A percentile compares a stretch with the other conserved stretches of the same genome.
These are phyloP conservation scores for Chroicocephalus ridibundus DNA, from an alignment of 2,113 vertebrate genomes.

Conservation along the genomic window DNA sequence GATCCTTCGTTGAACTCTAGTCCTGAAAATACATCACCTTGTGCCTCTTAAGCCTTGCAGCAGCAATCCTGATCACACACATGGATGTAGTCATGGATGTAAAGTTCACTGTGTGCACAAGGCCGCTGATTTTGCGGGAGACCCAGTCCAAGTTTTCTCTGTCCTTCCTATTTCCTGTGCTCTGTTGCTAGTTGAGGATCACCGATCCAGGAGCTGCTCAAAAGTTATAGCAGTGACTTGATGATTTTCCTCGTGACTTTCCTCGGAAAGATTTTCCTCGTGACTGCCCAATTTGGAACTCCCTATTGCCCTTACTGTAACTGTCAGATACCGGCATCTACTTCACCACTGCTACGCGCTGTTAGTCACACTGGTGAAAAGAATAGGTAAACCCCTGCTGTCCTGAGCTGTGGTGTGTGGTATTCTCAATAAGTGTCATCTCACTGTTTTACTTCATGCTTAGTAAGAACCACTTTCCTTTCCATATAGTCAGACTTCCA, in stretches of 20 bases:
- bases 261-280: background rate
- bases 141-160: background rate
- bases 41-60: background rate
- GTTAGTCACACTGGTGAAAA: background rate
- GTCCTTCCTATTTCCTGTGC: background rate
- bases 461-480: background rate
- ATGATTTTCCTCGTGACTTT: background rate
- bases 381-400: background rate
- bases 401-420: background rate
- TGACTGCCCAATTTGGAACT: background rate
- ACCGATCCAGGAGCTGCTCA: background rate
- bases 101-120: background rate
- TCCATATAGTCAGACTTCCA: background rate
- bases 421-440: background rate
- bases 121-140: background rate
- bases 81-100: background rate
- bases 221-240: background rate
- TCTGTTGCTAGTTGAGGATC: background rate
- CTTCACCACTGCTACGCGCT: background rate
- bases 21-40: background rate
- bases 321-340: background rate
- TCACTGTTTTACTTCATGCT: background rate
- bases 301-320: background rate
- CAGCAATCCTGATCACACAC: fast-evolving
- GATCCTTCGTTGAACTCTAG: background rate